These are phyloP conservation scores for Crotalus horridus DNA, from an alignment of 2,113 vertebrate genomes.

Conservation along the genomic window DNA sequence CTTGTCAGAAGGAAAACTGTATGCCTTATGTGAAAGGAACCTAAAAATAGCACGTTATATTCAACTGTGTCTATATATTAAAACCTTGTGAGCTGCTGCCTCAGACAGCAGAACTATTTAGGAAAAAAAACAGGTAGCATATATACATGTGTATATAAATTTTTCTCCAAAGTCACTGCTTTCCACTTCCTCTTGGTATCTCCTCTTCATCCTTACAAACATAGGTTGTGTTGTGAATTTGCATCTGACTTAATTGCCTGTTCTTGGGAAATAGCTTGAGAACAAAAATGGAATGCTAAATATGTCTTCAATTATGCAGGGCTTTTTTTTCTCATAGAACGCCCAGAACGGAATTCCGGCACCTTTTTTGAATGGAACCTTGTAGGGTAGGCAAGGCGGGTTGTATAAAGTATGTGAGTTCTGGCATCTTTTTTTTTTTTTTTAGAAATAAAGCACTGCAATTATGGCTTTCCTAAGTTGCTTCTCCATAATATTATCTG, in stretches of 20 bases:
- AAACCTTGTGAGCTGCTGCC: not conserved
- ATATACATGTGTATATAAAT: not conserved
- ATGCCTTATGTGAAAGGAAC: not conserved
- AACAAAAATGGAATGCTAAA: not conserved
- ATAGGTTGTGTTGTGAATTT: not conserved
- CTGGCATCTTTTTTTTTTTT: no score
- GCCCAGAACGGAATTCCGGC: no score
- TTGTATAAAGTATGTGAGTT: no score
- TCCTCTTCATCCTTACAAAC: not conserved
- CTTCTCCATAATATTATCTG: not conserved
- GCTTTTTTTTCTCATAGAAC: no score
- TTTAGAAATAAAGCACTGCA: not conserved
- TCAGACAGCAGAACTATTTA: not conserved
- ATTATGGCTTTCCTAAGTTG: not conserved
- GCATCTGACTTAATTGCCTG: not conserved
- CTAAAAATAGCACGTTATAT: not conserved
- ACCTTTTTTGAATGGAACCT: no score
- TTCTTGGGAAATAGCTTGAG: not conserved
- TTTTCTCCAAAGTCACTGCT: no score
- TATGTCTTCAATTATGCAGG: not conserved
- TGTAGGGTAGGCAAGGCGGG: no score
- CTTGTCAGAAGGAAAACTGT: not conserved
- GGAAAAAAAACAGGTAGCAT: not conserved
- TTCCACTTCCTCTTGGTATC: not conserved
- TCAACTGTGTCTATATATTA: not conserved